Base-by-base conservation (phyloP, 2,888 invertebrate species). In the Watsonalla binaria region DNA sequence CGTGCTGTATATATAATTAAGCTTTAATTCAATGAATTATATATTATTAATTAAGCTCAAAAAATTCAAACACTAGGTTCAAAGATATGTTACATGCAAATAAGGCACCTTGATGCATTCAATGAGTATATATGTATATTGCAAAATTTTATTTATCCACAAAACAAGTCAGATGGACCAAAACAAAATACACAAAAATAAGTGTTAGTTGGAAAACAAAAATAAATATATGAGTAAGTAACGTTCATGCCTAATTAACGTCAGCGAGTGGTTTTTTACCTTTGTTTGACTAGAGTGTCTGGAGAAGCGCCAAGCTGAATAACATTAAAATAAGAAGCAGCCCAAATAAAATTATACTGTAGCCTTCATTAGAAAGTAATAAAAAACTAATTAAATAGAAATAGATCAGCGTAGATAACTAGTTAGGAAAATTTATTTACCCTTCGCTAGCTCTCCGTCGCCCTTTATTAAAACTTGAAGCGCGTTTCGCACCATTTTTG, bases 401-500 rank as follows among this genome's bases (percentile, higher is more conserved):
- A 11, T 46, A 46, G 35, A 35, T 54, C 42, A 51, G 46, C 42
- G 13, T 34, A 33, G 49, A 45, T 52, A 24, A 24, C 24, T 47
- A 45, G 35, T 37, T 11, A 37, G 8, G 8, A 51, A 11, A 1
- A 6, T 52, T 54, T 58, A 60, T 52, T 75, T 80, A 90, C 90
- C 88, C 86, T 64, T 89, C 86, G 60, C 72, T 82, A 42, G 74
- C 65, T 79, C 82, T 87, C 60, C 84, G 76, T 52, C 83, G 85
- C 60, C 84, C 84, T 78, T 86, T 87, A 67, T 64, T 84, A 55
- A 89, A 81, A 74, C 86, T 89, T 54, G 76, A 59, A 24, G 80
- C 62, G 65, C 86, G 78, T 81, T 88, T 90, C 45, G 83, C 74
- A 50, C 82, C 86, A 78, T 86, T 89, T 76, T 88, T 90, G 66